A percentile compares a stretch with the other conserved stretches of the same genome.
Conservation (phyloP, 2,888 invertebrate species). For the Dendrolimus houi region DNA sequence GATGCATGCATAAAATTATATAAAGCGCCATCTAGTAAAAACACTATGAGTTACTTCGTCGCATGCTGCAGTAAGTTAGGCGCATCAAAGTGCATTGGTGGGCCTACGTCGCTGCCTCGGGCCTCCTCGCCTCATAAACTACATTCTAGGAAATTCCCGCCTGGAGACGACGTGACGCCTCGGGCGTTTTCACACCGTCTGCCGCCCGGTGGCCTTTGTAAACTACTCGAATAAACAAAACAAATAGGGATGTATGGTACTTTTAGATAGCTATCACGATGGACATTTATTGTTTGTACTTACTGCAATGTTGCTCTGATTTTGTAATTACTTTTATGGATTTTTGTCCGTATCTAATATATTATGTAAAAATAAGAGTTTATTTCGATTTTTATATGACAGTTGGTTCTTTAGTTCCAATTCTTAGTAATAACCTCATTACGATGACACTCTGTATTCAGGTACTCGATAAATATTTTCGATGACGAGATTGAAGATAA, state of each 20-base stretch:
- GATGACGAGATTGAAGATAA: too few relatives aligned
- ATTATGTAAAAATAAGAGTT: too few relatives aligned
- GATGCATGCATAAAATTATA: constrained; percentile 13
- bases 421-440: too few relatives aligned
- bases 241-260: neutral
- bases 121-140: neutral
- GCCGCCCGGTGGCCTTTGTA: neutral
- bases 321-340: too few relatives aligned
- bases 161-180: neutral
- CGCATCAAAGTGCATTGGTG: constrained; percentile 25
- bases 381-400: too few relatives aligned
- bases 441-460: too few relatives aligned
- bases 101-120: constrained; percentile 4
- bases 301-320: too few relatives aligned
- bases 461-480: too few relatives aligned
- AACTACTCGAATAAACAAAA: neutral
- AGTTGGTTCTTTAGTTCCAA: too few relatives aligned
- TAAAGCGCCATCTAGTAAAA: constrained; percentile 45
- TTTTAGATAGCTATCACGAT: neutral
- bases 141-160: neutral
- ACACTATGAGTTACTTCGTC: constrained; percentile 28
- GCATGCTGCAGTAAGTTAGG: constrained; percentile 25
- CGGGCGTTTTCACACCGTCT: neutral
- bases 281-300: too few relatives aligned
- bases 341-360: too few relatives aligned